Evolutionary conservation across 1,140 invertebrate species (phyloP).

Genomic region (Psilanteris sp.): DNA sequence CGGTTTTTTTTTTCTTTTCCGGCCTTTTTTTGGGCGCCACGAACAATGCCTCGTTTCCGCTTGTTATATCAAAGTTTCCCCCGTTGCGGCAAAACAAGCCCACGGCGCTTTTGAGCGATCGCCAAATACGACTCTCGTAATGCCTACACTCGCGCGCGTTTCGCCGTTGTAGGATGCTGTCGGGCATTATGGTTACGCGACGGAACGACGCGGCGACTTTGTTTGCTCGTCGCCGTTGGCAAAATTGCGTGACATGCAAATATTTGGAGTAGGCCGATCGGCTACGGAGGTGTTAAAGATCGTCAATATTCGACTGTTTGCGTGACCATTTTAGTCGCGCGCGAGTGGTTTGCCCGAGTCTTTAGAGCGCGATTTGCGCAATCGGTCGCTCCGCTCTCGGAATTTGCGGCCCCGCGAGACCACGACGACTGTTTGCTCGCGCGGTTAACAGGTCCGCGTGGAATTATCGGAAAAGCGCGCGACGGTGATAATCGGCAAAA

Average conservation of each 20-base stretch:
- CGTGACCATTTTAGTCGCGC: slow-evolving; percentile 73
- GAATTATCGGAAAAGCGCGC: slow-evolving; percentile 29
- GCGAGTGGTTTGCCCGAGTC: slow-evolving; percentile 63
- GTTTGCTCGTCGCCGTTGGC: slow-evolving; percentile 55
- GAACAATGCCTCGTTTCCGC: slow-evolving; percentile 25
- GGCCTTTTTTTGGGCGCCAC: too few relatives aligned
- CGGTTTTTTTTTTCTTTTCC: too few relatives aligned
- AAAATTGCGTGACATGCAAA: slow-evolving; percentile 69
- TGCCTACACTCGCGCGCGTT: slow-evolving; percentile 48
- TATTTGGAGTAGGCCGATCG: slow-evolving; percentile 70
- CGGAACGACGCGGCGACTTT: slow-evolving; percentile 52
- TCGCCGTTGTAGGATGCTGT: slow-evolving; percentile 43
- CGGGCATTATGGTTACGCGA: slow-evolving; percentile 44
- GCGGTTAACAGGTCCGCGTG: slow-evolving; percentile 30
- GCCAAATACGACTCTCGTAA: slow-evolving; percentile 64
- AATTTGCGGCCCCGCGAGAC: too few relatives aligned
- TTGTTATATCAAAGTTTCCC: slow-evolving; percentile 29
- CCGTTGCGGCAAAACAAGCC: slow-evolving; percentile 29
- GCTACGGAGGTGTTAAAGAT: slow-evolving; percentile 75
- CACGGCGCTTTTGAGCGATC: slow-evolving; percentile 56
- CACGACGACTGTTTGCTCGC: slow-evolving; percentile 37
- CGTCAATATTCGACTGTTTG: slow-evolving; percentile 72
- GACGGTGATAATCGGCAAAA: slow-evolving; percentile 35
- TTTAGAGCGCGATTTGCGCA: slow-evolving; percentile 61
- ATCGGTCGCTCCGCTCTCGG: too few relatives aligned